phyloP scores from a whole-genome alignment of 2,113 vertebrate species.

The Xyliphius kryptos region DNA sequence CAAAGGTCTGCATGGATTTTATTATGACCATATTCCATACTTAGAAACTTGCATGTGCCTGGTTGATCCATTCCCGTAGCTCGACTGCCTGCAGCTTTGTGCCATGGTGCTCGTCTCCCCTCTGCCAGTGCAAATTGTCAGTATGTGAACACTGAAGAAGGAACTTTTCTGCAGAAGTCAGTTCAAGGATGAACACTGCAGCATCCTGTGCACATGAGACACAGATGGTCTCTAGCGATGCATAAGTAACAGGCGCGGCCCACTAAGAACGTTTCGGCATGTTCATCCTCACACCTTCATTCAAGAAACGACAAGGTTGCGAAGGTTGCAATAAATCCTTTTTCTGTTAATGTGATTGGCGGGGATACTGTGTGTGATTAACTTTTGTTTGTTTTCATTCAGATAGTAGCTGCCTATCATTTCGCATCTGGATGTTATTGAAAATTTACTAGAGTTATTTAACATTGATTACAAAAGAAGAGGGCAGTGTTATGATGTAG shows the following conservation, averaged over 20 bases:
- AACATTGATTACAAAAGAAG: no score
- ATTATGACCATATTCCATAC: no score
- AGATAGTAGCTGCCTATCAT: no score
- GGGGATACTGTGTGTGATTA: neutral
- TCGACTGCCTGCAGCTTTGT: neutral
- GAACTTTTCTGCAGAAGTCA: constrained; percentile 15
- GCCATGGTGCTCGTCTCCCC: neutral
- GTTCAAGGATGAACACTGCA: constrained; percentile 24
- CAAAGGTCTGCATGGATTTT: constrained; percentile 4
- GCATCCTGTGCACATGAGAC: constrained; percentile 21
- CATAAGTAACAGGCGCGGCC: constrained; percentile 45
- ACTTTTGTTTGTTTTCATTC: no score
- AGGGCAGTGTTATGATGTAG: no score
- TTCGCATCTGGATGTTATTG: no score
- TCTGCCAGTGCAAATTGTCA: constrained; percentile 3
- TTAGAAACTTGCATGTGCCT: no score
- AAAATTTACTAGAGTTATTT: no score
- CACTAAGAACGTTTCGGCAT: constrained; percentile 41
- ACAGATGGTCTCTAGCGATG: constrained; percentile 52
- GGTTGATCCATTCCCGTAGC: neutral
- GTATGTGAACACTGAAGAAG: constrained; percentile 12
- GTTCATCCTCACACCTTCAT: neutral
- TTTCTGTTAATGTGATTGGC: no score
- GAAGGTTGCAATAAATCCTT: no score
- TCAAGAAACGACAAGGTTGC: neutral